Conservation (phyloP, 37 sponge, comb jelly and placozoan species). For the Mnemiopsis leidyi region DNA sequence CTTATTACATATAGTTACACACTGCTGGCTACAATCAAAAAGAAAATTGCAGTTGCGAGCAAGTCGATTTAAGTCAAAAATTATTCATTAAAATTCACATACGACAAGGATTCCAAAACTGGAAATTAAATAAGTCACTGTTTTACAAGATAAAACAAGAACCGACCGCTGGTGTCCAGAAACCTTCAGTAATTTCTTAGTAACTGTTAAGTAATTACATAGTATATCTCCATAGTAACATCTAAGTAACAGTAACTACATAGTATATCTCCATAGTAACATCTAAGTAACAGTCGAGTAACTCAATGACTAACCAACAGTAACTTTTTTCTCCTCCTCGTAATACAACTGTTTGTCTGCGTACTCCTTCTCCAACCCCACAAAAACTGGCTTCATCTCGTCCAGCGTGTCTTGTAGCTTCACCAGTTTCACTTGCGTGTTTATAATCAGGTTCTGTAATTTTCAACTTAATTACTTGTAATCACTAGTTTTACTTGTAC, state of each 20-base stretch:
- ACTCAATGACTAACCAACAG: conserved; percentile 53
- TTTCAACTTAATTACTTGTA: too few species aligned
- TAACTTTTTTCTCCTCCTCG: conserved; percentile 58
- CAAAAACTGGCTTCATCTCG: conserved; percentile 62
- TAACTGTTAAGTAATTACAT: neutral
- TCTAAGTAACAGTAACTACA: neutral
- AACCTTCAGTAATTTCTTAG: neutral
- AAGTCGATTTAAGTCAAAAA: too few species aligned
- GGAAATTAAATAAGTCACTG: too few species aligned
- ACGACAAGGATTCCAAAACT: too few species aligned
- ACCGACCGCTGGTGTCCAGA: too few species aligned
- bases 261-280: neutral
- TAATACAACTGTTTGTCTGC: conserved; percentile 53
- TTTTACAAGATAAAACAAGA: too few species aligned
- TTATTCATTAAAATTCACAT: too few species aligned
- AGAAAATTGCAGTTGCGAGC: too few species aligned
- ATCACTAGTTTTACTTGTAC: too few species aligned
- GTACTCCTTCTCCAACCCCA: conserved; percentile 10
- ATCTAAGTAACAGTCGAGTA: neutral
- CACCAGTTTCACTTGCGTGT: conserved; percentile 48
- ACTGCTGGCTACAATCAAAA: too few species aligned
- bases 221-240: neutral
- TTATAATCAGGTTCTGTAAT: conserved; percentile 30
- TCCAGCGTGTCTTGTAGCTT: conserved; percentile 63
- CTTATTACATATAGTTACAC: too few species aligned